A percentile compares a stretch with the other conserved stretches of the same genome.
Evolutionary conservation across 2,113 vertebrate species (phyloP).

Genomic region (Scophthalmus maximus): DNA sequence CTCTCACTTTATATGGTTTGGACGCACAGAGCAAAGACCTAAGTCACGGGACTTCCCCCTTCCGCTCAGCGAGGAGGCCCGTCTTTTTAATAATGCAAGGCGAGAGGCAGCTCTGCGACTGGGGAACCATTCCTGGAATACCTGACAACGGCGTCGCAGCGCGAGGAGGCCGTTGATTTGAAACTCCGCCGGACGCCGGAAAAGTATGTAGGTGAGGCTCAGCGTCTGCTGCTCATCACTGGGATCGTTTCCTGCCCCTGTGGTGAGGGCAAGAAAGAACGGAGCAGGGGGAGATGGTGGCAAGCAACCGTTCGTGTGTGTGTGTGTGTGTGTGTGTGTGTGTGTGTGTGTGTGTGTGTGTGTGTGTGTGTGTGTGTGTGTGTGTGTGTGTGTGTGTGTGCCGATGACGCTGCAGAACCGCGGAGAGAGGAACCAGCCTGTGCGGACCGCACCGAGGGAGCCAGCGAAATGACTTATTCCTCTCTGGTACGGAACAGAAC

Average conservation of each 20-base stretch:
- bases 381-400: conserved; percentile 8
- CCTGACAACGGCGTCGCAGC: conserved; percentile 26
- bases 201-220: conserved; percentile 12
- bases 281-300: no score
- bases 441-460: background rate
- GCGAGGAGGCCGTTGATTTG: conserved; percentile 9
- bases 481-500: background rate
- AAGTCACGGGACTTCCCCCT: conserved; percentile 36
- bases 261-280: conserved; percentile 29
- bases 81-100: conserved; percentile 47
- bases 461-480: conserved; percentile 21
- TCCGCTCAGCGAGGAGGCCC: background rate
- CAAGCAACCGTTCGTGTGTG: no score
- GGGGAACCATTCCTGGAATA: conserved; percentile 70
- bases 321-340: no score
- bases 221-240: background rate
- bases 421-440: conserved; percentile 29
- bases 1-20: no score
- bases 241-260: conserved; percentile 14
- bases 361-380: background rate
- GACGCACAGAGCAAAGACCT: background rate
- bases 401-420: conserved; percentile 41
- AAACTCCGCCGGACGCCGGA: conserved; percentile 6
- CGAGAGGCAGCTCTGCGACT: conserved; percentile 23
- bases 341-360: no score